Base-by-base conservation (phyloP, 2,888 invertebrate genomes). In the Cordilura impudica region DNA sequence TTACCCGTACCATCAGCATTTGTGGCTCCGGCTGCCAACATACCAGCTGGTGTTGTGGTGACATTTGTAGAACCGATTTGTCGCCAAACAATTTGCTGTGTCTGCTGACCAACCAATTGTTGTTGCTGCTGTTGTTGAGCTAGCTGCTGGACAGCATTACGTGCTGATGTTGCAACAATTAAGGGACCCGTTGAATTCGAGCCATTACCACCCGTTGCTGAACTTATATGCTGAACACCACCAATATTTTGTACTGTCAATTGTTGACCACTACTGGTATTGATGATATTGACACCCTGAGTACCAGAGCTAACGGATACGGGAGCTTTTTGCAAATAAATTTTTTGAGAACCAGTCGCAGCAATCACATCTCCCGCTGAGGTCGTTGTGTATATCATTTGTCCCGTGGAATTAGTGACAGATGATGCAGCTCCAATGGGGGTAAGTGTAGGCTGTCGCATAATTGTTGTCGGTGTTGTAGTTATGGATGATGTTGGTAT, bases 61-160 rank as follows among this genome's bases (percentile, higher is more conserved):
- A 85, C 84, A 60, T 84, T 83, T 53, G 82, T 76, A 12, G 86
- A 84, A 45, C 85, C 84, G 16, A 89, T 85, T 61, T 88, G 88
- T 1, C 89, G 86, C 88, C 88, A 89, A 6, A 89, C 86, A 63
- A 88, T 86, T 58, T 86, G 86, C 66, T 85, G 86, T 19, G 84
- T 81, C 73, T 85, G 86, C 14, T 83, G 84, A 16, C 81, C 83
- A 19, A 86, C 85, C 43, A 85, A 45, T 31, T 81, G 49, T 47
- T 83, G 86, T 31, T 85, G 86, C 60, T 84, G 85, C 7, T 84
- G 84, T 63, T 84, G 83, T 56, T 84, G 83, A 12, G 80, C 69
- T 61, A 83, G 84, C 45, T 83, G 83, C 35, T 86, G 85, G 12
- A 84, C 79, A 21, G 81, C 61, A 47, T 87, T 87, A 51, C 86